Evolutionary conservation across 2,888 invertebrate genomes (phyloP).

Genomic region (Gastrophysa polygoni): DNA sequence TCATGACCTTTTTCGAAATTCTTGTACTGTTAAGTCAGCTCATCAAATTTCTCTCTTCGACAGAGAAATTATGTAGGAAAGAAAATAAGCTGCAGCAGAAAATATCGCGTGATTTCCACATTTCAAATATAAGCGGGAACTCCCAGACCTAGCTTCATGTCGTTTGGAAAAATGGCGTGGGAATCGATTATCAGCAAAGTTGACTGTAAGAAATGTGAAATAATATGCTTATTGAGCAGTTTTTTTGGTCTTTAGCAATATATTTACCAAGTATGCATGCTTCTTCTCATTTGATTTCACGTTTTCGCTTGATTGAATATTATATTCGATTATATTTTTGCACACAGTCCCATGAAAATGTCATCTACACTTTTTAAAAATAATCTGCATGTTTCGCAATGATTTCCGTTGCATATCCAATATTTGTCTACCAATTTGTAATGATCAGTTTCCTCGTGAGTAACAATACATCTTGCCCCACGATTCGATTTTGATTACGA

Average conservation of each 20-base stretch:
- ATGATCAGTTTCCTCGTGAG: no score
- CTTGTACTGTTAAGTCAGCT: background rate
- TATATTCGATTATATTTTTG: slow-evolving; percentile 20
- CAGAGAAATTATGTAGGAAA: background rate
- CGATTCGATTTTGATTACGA: no score
- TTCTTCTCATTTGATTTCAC: slow-evolving; percentile 26
- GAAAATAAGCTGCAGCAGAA: no score
- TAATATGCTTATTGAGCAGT: slow-evolving; percentile 43
- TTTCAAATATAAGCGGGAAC: slow-evolving; percentile 36
- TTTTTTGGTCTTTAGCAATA: slow-evolving; percentile 40
- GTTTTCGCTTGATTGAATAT: slow-evolving; percentile 20
- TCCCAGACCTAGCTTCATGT: slow-evolving; percentile 40
- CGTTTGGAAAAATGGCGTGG: slow-evolving; percentile 54
- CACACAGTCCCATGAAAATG: slow-evolving; percentile 27
- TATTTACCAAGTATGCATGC: slow-evolving; percentile 44
- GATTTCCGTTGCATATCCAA: slow-evolving; percentile 8
- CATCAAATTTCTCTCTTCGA: background rate
- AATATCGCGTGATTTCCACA: no score
- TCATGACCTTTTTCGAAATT: slow-evolving; percentile 2
- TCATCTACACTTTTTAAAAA: slow-evolving; percentile 26
- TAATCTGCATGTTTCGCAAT: slow-evolving; percentile 34
- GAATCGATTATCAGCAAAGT: slow-evolving; percentile 54
- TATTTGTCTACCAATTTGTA: background rate
- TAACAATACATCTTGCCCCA: no score
- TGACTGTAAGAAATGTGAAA: slow-evolving; percentile 55